Evolutionary conservation across 1,140 invertebrate genomes (phyloP).

Genomic region (Mercenaria mercenaria): DNA sequence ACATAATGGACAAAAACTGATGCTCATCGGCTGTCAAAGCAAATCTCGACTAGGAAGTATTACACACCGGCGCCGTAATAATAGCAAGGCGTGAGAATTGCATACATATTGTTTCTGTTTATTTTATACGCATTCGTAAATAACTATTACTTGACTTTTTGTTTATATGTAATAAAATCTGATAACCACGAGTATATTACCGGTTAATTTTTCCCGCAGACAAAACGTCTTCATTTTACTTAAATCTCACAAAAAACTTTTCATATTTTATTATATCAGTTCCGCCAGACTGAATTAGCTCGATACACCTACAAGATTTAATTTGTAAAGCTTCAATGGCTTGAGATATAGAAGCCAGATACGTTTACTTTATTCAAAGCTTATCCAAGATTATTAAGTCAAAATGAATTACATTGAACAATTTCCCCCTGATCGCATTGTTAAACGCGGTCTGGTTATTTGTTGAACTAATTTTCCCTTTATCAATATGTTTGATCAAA

Average conservation of each 20-base stretch:
- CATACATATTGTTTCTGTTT: conserved; percentile 1
- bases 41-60: neutral
- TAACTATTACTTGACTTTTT: neutral
- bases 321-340: conserved; percentile 13
- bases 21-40: conserved; percentile 19
- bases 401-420: conserved; percentile 13
- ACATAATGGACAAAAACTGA: neutral
- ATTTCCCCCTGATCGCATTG: neutral
- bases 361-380: conserved; percentile 3
- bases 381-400: conserved; percentile 41
- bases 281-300: neutral
- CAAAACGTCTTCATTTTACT: conserved; percentile 24
- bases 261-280: neutral
- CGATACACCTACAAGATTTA: neutral
- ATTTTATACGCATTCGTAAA: conserved; percentile 9
- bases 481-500: conserved; percentile 38
- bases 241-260: neutral
- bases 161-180: conserved; percentile 11
- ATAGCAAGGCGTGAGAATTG: neutral
- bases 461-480: conserved; percentile 20
- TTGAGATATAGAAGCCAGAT: neutral
- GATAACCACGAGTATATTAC: neutral
- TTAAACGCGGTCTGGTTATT: conserved; percentile 11
- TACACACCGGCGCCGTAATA: conserved; percentile 1
- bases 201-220: neutral